phyloP scores from a whole-genome alignment of 2,113 vertebrate genomes.

The Larimichthys crocea region DNA sequence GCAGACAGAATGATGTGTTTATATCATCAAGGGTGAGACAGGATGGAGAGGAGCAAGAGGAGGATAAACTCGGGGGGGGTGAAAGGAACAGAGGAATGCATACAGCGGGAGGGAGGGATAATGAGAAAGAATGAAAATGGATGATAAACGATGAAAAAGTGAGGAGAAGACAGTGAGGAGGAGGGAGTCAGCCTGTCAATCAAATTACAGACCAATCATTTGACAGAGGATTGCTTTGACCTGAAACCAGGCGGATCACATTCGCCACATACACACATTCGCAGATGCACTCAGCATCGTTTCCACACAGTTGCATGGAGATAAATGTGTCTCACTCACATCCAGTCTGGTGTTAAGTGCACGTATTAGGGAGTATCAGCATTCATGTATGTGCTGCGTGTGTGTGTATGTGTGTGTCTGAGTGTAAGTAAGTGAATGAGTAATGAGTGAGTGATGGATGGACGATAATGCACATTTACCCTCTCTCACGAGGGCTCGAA shows the following conservation, averaged over 20 bases:
- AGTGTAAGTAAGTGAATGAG: constrained; percentile 80
- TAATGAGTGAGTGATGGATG: constrained; percentile 82
- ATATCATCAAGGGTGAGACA: constrained; percentile 66
- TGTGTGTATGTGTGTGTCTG: constrained; percentile 60
- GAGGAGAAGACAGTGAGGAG: constrained; percentile 44
- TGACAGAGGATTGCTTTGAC: constrained; percentile 75
- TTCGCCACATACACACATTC: constrained; percentile 58
- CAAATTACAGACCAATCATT: constrained; percentile 80
- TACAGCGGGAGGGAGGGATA: constrained; percentile 13
- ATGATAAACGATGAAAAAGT: constrained; percentile 56
- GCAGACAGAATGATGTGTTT: constrained; percentile 75
- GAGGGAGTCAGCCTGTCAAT: constrained; percentile 75
- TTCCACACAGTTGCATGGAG: constrained; percentile 76
- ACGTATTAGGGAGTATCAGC: constrained; percentile 76
- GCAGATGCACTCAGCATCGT: constrained; percentile 72
- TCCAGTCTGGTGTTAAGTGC: constrained; percentile 80
- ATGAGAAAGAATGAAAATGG: constrained; percentile 42
- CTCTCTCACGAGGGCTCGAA: constrained; percentile 67
- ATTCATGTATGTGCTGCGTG: constrained; percentile 67
- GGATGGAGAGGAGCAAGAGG: constrained; percentile 45
- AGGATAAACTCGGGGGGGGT: constrained; percentile 6
- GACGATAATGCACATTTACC: constrained; percentile 80
- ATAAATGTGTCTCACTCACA: constrained; percentile 80
- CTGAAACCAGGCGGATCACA: constrained; percentile 71
- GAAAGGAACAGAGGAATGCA: constrained; percentile 37